Percentiles rank a stretch among this genome's conserved stretches.
phyloP scores from a whole-genome alignment of 2,888 invertebrate genomes.

The Ashinkailepas kermadecensis region DNA sequence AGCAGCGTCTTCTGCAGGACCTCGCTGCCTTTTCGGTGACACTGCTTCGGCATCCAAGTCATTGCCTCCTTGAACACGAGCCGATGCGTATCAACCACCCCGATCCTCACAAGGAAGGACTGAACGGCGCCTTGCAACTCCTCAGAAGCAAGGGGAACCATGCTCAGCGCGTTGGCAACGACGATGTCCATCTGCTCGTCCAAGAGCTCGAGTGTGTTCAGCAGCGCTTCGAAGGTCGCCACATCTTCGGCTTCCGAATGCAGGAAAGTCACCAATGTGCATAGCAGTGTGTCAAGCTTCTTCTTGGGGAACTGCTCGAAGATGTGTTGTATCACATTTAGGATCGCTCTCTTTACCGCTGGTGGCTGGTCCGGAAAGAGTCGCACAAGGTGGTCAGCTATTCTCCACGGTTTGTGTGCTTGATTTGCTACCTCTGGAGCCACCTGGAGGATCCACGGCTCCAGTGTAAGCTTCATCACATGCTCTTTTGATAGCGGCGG shows the following conservation, averaged over 20 bases:
- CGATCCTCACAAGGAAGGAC: neutral
- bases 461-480: neutral
- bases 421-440: neutral
- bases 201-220: neutral
- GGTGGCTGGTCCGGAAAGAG: neutral
- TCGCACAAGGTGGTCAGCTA: neutral
- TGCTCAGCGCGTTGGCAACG: neutral
- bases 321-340: neutral
- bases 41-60: neutral
- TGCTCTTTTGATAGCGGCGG: neutral
- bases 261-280: neutral
- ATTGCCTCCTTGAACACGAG: neutral
- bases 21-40: neutral
- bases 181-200: neutral
- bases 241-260: neutral
- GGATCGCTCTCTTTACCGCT: neutral
- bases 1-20: neutral
- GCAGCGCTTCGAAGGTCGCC: neutral
- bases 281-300: neutral
- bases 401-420: neutral
- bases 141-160: neutral
- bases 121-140: neutral
- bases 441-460: neutral
- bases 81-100: neutral
- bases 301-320: neutral